phyloP scores from a whole-genome alignment of 2,797 vertebrate genomes.

The Synaphobranchus kaupii region DNA sequence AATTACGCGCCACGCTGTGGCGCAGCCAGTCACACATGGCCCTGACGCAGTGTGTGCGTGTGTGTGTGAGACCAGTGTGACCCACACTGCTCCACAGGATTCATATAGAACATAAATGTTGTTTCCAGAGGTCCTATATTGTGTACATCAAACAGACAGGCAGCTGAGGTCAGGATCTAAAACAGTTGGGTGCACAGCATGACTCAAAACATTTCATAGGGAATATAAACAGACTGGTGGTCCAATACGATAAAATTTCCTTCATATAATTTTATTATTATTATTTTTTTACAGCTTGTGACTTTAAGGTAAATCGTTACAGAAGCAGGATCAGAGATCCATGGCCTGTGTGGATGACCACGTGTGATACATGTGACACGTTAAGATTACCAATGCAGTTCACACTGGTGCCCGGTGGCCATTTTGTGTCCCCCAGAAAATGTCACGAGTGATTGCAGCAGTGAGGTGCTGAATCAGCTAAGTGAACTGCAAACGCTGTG shows the following conservation, averaged over 20 bases:
- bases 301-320: background rate
- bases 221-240: background rate
- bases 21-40: no score
- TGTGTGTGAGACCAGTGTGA: no score
- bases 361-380: background rate
- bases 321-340: background rate
- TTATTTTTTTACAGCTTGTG: no score
- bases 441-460: no score
- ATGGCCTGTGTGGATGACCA: background rate
- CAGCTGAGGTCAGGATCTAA: background rate
- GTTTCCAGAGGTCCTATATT: no score
- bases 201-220: background rate
- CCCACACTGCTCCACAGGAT: no score
- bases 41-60: no score
- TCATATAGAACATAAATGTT: no score
- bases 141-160: no score
- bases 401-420: background rate
- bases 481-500: no score
- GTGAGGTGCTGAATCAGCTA: no score
- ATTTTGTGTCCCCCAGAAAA: background rate
- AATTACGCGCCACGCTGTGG: no score
- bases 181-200: background rate
- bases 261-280: background rate
- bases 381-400: background rate
- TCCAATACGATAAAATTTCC: background rate